phyloP scores from a whole-genome alignment of 2,888 invertebrate genomes.

The Cheilosia vernalis region DNA sequence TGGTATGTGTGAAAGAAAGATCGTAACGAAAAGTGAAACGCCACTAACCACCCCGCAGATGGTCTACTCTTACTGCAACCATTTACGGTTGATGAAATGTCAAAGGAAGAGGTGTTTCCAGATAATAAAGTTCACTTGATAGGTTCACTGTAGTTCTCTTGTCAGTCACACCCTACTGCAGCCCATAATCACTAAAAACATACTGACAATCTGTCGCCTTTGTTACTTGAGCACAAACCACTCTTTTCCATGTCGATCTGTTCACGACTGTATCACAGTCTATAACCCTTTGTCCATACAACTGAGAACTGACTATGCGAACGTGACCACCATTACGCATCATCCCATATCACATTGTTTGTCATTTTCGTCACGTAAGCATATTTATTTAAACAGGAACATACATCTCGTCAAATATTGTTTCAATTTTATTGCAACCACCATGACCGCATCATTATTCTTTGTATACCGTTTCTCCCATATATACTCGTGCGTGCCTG shows the following conservation, averaged over 20 bases:
- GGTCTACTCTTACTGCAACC: too few species aligned
- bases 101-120: too few species aligned
- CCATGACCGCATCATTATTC: background rate
- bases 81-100: too few species aligned
- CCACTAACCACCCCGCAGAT: too few species aligned
- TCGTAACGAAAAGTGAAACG: too few species aligned
- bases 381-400: conserved; percentile 46
- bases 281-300: background rate
- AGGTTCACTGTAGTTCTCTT: too few species aligned
- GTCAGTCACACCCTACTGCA: too few species aligned
- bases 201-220: too few species aligned
- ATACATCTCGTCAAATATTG: conserved; percentile 20
- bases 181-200: too few species aligned
- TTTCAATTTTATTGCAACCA: conserved; percentile 28
- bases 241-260: background rate
- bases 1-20: too few species aligned
- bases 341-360: conserved; percentile 7
- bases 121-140: too few species aligned
- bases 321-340: conserved; percentile 27
- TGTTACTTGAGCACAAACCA: background rate
- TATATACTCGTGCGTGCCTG: background rate
- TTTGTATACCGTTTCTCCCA: background rate
- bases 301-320: background rate
- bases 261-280: background rate
- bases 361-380: conserved; percentile 34